Evolutionary conservation across 2,797 vertebrate genomes (phyloP).

Genomic region (Mareca strepera): DNA sequence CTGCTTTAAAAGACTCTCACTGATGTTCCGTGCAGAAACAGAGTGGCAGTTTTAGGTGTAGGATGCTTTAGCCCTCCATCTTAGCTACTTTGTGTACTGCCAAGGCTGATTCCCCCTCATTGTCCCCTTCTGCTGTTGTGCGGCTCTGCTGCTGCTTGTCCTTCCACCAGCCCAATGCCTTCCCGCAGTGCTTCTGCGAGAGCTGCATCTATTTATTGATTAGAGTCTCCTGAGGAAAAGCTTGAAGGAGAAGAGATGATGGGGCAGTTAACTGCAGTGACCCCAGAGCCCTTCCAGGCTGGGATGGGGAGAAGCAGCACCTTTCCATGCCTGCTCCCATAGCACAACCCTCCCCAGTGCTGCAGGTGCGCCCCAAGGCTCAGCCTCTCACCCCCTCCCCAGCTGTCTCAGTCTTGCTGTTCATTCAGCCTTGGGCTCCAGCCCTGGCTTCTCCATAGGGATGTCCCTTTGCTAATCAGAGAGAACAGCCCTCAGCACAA

Average conservation of each 20-base stretch:
- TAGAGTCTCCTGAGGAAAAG: not conserved
- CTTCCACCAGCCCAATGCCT: not conserved
- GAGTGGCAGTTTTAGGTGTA: not conserved
- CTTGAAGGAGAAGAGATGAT: not conserved
- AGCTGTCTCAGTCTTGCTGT: not conserved
- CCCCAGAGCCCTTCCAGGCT: not conserved
- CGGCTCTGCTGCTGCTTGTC: not conserved
- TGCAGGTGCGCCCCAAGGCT: rapidly evolving
- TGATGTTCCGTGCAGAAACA: not conserved
- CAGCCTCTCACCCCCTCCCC: not conserved
- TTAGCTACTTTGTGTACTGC: not conserved
- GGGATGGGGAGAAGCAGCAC: not conserved
- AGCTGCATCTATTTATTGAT: not conserved
- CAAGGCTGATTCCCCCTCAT: not conserved
- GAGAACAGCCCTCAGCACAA: not conserved
- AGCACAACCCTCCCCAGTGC: not conserved
- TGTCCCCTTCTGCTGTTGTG: not conserved
- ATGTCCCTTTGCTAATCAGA: not conserved
- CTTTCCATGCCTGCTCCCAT: not conserved
- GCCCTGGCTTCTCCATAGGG: not conserved
- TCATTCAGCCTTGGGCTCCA: not conserved
- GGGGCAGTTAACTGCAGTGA: not conserved
- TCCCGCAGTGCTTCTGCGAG: not conserved
- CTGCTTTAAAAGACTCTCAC: not conserved
- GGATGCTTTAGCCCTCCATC: not conserved